Percentiles rank a stretch among this genome's conserved stretches.
These are phyloP conservation scores for Seira musarum DNA, from an alignment of 2,888 invertebrate species.

Conservation along the genomic window DNA sequence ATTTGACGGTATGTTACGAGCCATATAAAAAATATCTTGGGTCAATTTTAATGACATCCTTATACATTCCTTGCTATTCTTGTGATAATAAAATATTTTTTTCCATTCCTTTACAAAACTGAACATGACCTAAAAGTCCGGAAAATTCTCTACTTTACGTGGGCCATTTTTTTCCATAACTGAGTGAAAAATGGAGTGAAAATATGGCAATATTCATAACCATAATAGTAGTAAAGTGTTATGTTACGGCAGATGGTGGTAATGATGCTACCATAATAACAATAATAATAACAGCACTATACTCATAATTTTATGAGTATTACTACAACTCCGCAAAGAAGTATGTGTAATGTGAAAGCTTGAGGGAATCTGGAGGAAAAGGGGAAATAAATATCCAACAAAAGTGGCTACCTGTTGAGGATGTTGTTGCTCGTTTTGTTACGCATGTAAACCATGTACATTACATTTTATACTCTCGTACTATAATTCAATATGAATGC, in stretches of 20 bases:
- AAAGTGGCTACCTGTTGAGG: conserved; percentile 61
- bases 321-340: not conserved
- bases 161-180: not conserved
- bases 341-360: conserved; percentile 6
- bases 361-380: conserved; percentile 20
- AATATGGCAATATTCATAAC: conserved; percentile 17
- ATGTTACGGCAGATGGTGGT: conserved; percentile 6
- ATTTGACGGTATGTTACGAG: too few relatives aligned
- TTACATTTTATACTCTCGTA: not conserved
- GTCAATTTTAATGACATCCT: too few relatives aligned
- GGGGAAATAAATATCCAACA: conserved; percentile 44
- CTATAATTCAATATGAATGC: not conserved
- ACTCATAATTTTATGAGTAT: conserved; percentile 19
- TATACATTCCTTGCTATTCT: too few relatives aligned
- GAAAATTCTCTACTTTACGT: too few relatives aligned
- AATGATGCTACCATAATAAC: conserved; percentile 33
- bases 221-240: not conserved
- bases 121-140: too few relatives aligned
- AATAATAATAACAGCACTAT: conserved; percentile 40
- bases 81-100: too few relatives aligned
- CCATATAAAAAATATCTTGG: too few relatives aligned
- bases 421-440: conserved; percentile 8
- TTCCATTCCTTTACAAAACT: too few relatives aligned
- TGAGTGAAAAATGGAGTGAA: conserved; percentile 11
- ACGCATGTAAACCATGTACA: not conserved